phyloP scores from a whole-genome alignment of 2,888 invertebrate species.

The Leptarthrus brevirostris region DNA sequence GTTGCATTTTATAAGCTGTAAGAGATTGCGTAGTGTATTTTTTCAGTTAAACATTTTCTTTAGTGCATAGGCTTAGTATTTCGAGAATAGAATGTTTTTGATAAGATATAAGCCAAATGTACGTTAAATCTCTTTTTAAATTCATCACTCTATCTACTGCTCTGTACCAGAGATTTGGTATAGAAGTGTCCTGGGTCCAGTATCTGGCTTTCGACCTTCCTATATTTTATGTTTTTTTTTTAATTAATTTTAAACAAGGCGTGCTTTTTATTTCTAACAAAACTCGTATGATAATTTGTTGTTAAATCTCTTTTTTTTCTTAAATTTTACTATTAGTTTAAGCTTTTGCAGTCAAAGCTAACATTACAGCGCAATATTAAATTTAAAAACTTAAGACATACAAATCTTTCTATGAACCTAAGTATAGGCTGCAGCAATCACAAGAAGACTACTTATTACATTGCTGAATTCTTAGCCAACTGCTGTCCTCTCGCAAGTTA shows the following conservation, averaged over 20 bases:
- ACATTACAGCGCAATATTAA: constrained; percentile 13
- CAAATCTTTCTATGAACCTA: constrained; percentile 36
- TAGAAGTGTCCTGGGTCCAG: background rate
- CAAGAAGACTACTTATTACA: constrained; percentile 6
- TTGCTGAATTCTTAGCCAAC: constrained; percentile 40
- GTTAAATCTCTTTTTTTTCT: background rate
- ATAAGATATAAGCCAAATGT: constrained; percentile 11
- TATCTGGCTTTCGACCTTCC: background rate
- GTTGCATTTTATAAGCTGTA: constrained; percentile 42
- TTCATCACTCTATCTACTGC: background rate
- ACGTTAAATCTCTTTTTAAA: background rate
- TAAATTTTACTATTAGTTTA: constrained; percentile 16
- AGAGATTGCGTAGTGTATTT: constrained; percentile 31
- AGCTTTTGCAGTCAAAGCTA: constrained; percentile 21
- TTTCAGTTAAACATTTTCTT: constrained; percentile 11
- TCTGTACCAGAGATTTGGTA: background rate
- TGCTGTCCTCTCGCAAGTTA: constrained; percentile 10
- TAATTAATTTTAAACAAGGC: background rate
- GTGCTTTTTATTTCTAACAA: background rate
- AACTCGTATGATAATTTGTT: constrained; percentile 12
- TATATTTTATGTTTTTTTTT: background rate
- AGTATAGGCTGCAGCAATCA: constrained; percentile 42
- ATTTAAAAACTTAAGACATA: constrained; percentile 23
- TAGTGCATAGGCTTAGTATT: constrained; percentile 30
- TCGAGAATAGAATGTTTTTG: background rate